A percentile compares a stretch with the other conserved stretches of the same genome.
phyloP scores from a whole-genome alignment of 2,113 vertebrate genomes.

The Perca flavescens region DNA sequence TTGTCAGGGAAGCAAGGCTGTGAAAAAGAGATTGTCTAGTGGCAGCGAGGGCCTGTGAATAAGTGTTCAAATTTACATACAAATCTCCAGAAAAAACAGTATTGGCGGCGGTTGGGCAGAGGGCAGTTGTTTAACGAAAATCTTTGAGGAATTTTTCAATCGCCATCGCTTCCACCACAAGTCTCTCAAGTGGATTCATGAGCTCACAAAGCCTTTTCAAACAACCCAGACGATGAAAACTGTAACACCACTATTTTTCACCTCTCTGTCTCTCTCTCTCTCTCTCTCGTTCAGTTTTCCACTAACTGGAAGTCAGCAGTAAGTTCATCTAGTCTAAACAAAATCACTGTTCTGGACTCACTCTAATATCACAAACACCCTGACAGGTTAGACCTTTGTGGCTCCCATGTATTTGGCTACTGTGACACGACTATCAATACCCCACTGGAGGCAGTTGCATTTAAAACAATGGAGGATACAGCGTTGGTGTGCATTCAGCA shows the following conservation, averaged over 20 bases:
- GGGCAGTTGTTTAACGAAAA: constrained; percentile 43
- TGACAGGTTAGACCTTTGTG: constrained; percentile 50
- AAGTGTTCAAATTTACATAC: constrained; percentile 58
- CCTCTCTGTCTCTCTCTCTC: too few species aligned
- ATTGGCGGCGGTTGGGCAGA: constrained; percentile 19
- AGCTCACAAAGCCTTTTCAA: constrained; percentile 55
- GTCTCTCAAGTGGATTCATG: constrained; percentile 41
- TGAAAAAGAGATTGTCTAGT: constrained; percentile 64
- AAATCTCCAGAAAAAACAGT: constrained; percentile 36
- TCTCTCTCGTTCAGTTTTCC: not conserved
- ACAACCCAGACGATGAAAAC: constrained; percentile 48
- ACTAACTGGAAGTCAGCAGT: constrained; percentile 40
- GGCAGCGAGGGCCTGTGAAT: constrained; percentile 45
- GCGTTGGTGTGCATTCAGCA: constrained; percentile 75
- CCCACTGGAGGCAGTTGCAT: constrained; percentile 63
- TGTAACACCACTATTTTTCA: not conserved
- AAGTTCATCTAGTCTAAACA: constrained; percentile 45
- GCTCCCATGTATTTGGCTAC: constrained; percentile 51
- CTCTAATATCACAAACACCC: constrained; percentile 33
- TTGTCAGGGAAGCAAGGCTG: constrained; percentile 64
- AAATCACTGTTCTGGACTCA: constrained; percentile 35
- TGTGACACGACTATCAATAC: constrained; percentile 69
- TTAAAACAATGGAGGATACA: constrained; percentile 58
- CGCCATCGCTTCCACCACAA: not conserved
- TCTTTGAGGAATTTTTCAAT: constrained; percentile 45